Percentiles rank a stretch among this genome's conserved stretches.
phyloP scores from a whole-genome alignment of 2,113 vertebrate genomes.

The Syngnathus floridae region DNA sequence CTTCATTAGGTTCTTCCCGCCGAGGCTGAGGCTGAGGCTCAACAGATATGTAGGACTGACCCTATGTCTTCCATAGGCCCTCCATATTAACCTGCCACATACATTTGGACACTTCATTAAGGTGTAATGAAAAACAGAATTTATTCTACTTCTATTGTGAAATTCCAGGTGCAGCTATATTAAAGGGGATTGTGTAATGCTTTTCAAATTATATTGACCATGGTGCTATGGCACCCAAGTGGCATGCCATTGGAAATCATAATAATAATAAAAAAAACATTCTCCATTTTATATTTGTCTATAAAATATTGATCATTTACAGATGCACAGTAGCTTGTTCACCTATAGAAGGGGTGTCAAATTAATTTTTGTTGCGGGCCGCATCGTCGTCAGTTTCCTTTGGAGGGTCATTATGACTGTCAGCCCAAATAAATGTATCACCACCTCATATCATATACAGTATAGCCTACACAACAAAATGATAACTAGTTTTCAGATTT shows the following conservation, averaged over 20 bases:
- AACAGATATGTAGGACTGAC: constrained; percentile 33
- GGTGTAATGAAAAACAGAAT: constrained; percentile 65
- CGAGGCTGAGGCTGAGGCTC: constrained; percentile 42
- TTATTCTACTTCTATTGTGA: constrained; percentile 43
- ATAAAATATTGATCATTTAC: neutral
- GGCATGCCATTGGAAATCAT: neutral
- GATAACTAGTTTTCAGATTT: no score
- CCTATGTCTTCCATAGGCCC: constrained; percentile 45
- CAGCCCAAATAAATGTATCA: no score
- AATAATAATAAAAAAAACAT: neutral
- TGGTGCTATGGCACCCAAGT: neutral
- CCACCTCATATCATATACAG: no score
- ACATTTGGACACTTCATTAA: constrained; percentile 68
- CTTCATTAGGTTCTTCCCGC: constrained; percentile 59
- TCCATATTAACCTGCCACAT: constrained; percentile 67
- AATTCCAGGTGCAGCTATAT: constrained; percentile 43
- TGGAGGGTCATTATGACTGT: no score
- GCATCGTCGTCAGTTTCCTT: no score
- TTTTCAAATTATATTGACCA: constrained; percentile 21
- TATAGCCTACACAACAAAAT: no score
- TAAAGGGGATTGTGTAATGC: constrained; percentile 45
- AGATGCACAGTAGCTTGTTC: neutral
- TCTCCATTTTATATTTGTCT: neutral
- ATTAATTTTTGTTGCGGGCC: no score
- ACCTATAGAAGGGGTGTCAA: neutral